Evolutionary conservation across 2,888 invertebrate species (phyloP), one percentile per base, ranked within the genome.

Genomic region (Rhorus exstirpatorius): DNA sequence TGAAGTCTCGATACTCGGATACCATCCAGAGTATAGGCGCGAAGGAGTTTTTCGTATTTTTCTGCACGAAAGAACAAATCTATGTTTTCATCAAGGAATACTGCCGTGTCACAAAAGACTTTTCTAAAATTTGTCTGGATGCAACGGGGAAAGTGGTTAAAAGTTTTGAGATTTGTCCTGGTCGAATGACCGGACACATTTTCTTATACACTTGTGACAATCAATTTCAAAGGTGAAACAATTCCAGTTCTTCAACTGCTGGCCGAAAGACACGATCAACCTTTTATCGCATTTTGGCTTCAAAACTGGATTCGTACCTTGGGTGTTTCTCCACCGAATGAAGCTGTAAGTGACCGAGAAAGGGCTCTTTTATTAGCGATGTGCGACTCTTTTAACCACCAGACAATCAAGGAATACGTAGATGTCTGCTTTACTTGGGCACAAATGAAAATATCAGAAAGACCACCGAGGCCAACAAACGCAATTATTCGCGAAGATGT

Each of bases 341-440:
- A 84, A 55, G 82, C 49, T 21, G 8, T 68, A 7, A 17, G 68
- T 55, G 82, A 84, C 70, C 68, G 58, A 38, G 67, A 77, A 58
- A 67, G 82, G 26, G 82, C 82, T 12, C 12, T 53, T 1, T 53
- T 24, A 41, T 55, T 84, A 21, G 63, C 79, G 19, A 53, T 79
- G 60, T 60, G 46, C n/a, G 68, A 68, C 63, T 21, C 82, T n/a
- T 84, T 82, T 44, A 84, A 84, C 38, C 46, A 76, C 10, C 68
- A 79, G 79, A 84, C 44, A 12, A 51, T 84, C n/a, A 55, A 55
- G 26, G 31, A 55, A 7, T 55, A 55, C 55, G 7, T 83, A 31
- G 84, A 84, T 41, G 74, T 26, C 12, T 44, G 65, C 14, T 83
- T 84, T 35, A 3, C 21, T 19, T 83, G 82, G 82, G 84, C 82